Conservation (phyloP, 1,140 invertebrate species). For the Euglossa dilemma region DNA sequence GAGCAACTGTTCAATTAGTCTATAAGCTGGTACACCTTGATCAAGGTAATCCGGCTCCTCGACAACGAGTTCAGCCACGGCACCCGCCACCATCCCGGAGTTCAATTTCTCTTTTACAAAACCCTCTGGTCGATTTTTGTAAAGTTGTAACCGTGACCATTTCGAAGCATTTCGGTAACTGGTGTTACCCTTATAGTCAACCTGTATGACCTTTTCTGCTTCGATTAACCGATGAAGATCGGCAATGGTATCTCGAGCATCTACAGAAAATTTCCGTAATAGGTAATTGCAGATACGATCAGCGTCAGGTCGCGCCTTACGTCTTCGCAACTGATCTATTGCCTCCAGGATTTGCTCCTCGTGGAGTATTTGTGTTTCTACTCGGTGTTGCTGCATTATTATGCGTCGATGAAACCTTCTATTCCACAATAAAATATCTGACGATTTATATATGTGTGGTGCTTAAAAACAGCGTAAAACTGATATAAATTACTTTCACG, state of each 20-base stretch:
- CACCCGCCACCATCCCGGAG: conserved; percentile 84
- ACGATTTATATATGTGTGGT: neutral
- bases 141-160: conserved; percentile 84
- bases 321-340: conserved; percentile 90
- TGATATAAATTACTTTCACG: conserved; percentile 2
- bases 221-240: conserved; percentile 90
- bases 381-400: conserved; percentile 72
- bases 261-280: conserved; percentile 88
- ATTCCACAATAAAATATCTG: neutral
- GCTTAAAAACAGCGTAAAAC: neutral
- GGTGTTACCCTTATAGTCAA: conserved; percentile 93
- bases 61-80: conserved; percentile 87
- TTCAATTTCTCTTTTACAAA: conserved; percentile 79
- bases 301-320: conserved; percentile 92
- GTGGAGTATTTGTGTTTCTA: conserved; percentile 82
- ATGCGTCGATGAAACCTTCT: conserved; percentile 21
- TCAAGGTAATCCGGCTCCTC: conserved; percentile 88
- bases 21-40: conserved; percentile 86
- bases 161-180: conserved; percentile 92
- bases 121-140: conserved; percentile 80
- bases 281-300: conserved; percentile 92
- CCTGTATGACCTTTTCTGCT: conserved; percentile 90
- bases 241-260: conserved; percentile 87
- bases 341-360: conserved; percentile 90
- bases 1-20: conserved; percentile 85